Percentiles rank a stretch among this genome's conserved stretches.
Evolutionary conservation across 2,888 invertebrate species (phyloP).

Genomic region (Cordilura impudica): DNA sequence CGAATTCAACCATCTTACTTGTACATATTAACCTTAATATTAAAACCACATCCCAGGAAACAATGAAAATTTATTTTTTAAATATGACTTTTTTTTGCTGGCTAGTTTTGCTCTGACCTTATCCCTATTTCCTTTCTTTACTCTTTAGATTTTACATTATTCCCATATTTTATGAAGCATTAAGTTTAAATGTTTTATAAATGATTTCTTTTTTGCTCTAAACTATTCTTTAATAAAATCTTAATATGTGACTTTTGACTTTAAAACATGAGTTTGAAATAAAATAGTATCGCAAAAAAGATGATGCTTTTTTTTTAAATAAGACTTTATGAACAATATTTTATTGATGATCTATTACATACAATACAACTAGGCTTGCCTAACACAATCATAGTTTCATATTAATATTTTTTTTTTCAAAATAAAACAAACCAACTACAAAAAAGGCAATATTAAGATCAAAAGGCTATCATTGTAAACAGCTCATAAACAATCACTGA

Average conservation of each 20-base stretch:
- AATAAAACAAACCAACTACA: conserved; percentile 4
- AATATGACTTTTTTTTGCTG: too few species aligned
- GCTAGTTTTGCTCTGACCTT: too few species aligned
- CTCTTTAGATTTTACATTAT: too few species aligned
- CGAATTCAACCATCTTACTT: too few species aligned
- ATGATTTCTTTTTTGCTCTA: background rate
- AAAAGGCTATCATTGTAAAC: conserved; percentile 61
- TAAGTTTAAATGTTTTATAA: background rate
- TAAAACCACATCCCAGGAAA: too few species aligned
- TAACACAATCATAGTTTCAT: conserved; percentile 21
- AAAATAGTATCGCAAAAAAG: background rate
- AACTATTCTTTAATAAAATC: conserved; percentile 4
- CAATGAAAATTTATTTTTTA: too few species aligned
- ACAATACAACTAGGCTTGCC: conserved; percentile 24
- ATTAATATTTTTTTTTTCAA: conserved; percentile 19
- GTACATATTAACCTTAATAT: too few species aligned
- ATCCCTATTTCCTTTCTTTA: too few species aligned
- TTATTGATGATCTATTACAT: conserved; percentile 43
- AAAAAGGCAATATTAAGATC: conserved; percentile 50
- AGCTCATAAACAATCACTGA: conserved; percentile 59
- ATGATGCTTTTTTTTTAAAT: conserved; percentile 25
- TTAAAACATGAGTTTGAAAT: conserved; percentile 13
- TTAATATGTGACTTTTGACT: conserved; percentile 41
- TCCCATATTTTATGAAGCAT: background rate
- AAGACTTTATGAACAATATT: conserved; percentile 15